A percentile compares a stretch with the other conserved stretches of the same genome.
phyloP scores from a whole-genome alignment of 2,888 invertebrate species.

The Anthophora plumipes region DNA sequence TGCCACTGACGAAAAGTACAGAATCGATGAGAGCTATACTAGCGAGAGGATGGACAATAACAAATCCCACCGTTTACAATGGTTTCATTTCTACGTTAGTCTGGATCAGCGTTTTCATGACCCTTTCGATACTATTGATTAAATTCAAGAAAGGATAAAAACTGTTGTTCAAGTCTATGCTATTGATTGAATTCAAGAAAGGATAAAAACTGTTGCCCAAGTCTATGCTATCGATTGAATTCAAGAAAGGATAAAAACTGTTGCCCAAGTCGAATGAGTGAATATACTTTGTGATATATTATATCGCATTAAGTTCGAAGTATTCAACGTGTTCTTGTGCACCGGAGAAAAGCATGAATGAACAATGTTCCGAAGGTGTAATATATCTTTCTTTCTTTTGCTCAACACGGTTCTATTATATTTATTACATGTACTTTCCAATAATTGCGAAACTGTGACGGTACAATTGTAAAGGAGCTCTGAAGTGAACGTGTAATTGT shows the following conservation, averaged over 20 bases:
- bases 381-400: constrained; percentile 35
- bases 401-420: constrained; percentile 53
- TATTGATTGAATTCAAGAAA: constrained; percentile 93
- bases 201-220: constrained; percentile 85
- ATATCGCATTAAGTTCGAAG: not conserved
- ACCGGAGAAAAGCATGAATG: not conserved
- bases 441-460: not conserved
- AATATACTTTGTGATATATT: not conserved
- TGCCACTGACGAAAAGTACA: constrained; percentile 95
- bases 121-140: constrained; percentile 90
- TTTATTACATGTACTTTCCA: constrained; percentile 32
- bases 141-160: constrained; percentile 93
- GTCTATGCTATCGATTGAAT: constrained; percentile 90
- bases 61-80: constrained; percentile 90
- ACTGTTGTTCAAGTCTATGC: constrained; percentile 82
- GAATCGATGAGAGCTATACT: constrained; percentile 94
- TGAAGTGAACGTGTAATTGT: not conserved
- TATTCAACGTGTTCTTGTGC: not conserved
- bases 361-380: constrained; percentile 10
- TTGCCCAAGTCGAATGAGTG: not conserved
- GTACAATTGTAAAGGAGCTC: constrained; percentile 22
- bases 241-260: constrained; percentile 90
- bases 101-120: constrained; percentile 93
- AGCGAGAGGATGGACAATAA: constrained; percentile 92
- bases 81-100: constrained; percentile 92